Evolutionary conservation across 2,888 invertebrate genomes (phyloP).

Genomic region (Macrosoma leucophasiata): DNA sequence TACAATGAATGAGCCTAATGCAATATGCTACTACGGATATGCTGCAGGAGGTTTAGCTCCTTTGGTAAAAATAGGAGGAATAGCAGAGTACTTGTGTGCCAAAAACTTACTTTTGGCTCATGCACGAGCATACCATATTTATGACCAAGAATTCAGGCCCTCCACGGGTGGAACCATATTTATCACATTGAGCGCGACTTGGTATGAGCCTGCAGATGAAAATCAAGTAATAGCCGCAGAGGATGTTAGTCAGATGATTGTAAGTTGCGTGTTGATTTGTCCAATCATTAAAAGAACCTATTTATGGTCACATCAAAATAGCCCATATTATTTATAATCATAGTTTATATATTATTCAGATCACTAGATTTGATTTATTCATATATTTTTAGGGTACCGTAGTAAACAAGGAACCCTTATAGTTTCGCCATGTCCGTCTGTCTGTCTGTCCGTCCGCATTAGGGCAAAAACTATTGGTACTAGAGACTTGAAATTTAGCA

Average conservation of each 20-base stretch:
- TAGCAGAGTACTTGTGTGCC: conserved; percentile 56
- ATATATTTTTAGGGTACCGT: too few relatives aligned
- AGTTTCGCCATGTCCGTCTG: too few relatives aligned
- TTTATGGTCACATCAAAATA: too few relatives aligned
- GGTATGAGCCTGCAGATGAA: conserved; percentile 48
- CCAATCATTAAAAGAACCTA: not conserved
- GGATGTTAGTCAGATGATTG: conserved; percentile 60
- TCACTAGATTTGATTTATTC: not conserved
- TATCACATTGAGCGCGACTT: conserved; percentile 25
- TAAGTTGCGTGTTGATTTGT: conserved; percentile 21
- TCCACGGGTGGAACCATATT: conserved; percentile 32
- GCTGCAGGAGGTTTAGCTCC: conserved; percentile 36
- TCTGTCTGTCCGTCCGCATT: too few relatives aligned
- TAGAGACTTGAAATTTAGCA: too few relatives aligned
- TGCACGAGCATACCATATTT: conserved; percentile 42
- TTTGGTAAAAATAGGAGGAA: conserved; percentile 41
- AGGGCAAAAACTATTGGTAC: too few relatives aligned
- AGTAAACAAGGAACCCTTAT: too few relatives aligned
- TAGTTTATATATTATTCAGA: conserved; percentile 4
- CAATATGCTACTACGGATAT: conserved; percentile 45
- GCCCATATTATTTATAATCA: not conserved
- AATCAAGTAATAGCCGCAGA: conserved; percentile 55
- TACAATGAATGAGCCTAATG: conserved; percentile 67
- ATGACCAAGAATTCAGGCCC: conserved; percentile 35
- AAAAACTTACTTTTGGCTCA: conserved; percentile 68